Conservation (phyloP, 1,140 invertebrate genomes). For the Ceratoteleas bidentatus region DNA sequence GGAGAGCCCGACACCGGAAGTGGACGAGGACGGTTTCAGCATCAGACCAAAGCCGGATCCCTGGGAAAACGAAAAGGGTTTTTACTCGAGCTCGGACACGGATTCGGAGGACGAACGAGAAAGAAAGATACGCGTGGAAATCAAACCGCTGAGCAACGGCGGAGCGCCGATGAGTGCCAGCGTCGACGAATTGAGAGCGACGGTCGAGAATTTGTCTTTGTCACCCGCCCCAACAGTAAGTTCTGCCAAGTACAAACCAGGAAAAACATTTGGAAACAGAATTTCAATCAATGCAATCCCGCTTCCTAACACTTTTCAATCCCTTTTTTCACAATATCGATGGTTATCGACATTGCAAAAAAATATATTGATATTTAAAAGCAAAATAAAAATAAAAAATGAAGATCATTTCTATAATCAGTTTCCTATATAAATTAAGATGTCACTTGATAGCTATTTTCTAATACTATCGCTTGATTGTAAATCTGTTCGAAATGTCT, state of each 20-base stretch:
- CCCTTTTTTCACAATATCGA: too few species aligned
- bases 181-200: slow-evolving; percentile 95
- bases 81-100: slow-evolving; percentile 95
- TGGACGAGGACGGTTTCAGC: slow-evolving; percentile 97
- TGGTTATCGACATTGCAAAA: too few species aligned
- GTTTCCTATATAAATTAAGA: too few species aligned
- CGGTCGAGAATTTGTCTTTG: slow-evolving; percentile 94
- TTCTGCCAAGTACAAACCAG: slow-evolving; percentile 6
- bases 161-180: slow-evolving; percentile 93
- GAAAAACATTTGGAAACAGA: background rate
- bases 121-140: slow-evolving; percentile 95
- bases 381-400: too few species aligned
- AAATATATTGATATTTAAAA: too few species aligned
- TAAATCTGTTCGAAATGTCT: too few species aligned
- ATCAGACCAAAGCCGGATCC: slow-evolving; percentile 89
- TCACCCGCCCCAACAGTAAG: slow-evolving; percentile 87
- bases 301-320: too few species aligned
- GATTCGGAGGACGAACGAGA: slow-evolving; percentile 94
- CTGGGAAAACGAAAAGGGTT: slow-evolving; percentile 87
- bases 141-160: slow-evolving; percentile 95
- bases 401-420: too few species aligned
- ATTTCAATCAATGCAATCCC: background rate
- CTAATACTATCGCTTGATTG: too few species aligned
- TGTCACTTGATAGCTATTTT: too few species aligned
- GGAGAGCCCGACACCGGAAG: slow-evolving; percentile 86